Evolutionary conservation across 2,888 invertebrate genomes (phyloP).

Genomic region (Camponotus fellah): DNA sequence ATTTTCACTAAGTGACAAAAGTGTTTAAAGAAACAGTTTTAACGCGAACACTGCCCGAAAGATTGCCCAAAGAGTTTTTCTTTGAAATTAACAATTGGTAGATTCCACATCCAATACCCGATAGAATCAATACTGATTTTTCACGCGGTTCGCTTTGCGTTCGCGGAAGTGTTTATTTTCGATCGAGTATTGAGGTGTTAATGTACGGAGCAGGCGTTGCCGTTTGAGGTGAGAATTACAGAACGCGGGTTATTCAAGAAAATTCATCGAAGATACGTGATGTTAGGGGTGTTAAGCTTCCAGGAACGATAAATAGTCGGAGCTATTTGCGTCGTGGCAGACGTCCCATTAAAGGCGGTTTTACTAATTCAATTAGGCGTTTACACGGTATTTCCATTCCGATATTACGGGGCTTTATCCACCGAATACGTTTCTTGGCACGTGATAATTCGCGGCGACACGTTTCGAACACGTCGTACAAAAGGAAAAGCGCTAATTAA

Average conservation of each 20-base stretch:
- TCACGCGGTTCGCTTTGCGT: constrained; percentile 54
- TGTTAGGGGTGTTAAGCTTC: constrained; percentile 62
- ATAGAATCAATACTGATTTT: constrained; percentile 73
- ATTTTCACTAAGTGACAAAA: background rate
- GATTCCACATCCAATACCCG: constrained; percentile 54
- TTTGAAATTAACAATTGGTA: constrained; percentile 62
- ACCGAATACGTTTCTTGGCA: constrained; percentile 25
- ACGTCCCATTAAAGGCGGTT: constrained; percentile 55
- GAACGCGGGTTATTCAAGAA: constrained; percentile 67
- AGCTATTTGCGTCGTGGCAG: constrained; percentile 50
- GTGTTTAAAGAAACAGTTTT: background rate
- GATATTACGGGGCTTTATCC: constrained; percentile 49
- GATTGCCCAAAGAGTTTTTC: constrained; percentile 46
- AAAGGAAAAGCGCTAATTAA: constrained; percentile 54
- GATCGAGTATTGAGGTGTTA: constrained; percentile 79
- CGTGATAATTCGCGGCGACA: constrained; percentile 65
- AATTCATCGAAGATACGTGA: constrained; percentile 71
- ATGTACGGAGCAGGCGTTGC: constrained; percentile 70
- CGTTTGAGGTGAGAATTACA: constrained; percentile 79
- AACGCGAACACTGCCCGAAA: background rate
- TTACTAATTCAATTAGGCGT: constrained; percentile 77
- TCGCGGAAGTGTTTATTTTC: constrained; percentile 78
- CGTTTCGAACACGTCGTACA: constrained; percentile 11
- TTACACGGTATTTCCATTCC: constrained; percentile 72
- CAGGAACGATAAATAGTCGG: constrained; percentile 70